Evolutionary conservation across 35 echinoderm and acorn worm genomes (phyloP), one percentile per base, ranked within the genome.

Genomic region (Lytechinus pictus): DNA sequence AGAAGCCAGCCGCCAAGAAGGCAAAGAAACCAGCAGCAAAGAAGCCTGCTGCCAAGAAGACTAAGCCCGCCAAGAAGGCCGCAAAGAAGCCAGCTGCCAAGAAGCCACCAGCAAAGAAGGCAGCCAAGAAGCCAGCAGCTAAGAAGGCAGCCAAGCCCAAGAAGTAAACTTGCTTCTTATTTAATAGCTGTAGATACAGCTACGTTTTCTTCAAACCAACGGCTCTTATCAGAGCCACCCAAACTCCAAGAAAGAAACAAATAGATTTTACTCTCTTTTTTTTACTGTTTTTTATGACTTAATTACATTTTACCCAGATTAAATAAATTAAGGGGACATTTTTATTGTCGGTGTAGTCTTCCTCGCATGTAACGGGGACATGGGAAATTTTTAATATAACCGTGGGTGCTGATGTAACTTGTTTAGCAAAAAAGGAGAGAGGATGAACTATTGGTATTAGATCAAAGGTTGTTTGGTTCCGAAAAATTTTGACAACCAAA

Each of bases 151-250:
- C 92, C 92, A 93, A 93, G 91, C 53, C 91, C 0, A 93, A 93
- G 92, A 95, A 95, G 94, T 95, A 95, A 95, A 33, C 86, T 87
- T 52, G 24, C 61, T 94, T 28, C 61, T 57, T 58, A 58, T 9
- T 57, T 93, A 5, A n/a, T 11, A 54, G 53, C 55, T 57, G 12
- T 27, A 94, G 33, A 44, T 44, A 24, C 86, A 16, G 19, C 66
- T 16, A 79, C 57, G 28, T 87, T 54, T 57, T 54, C 57, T 28
- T 27, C 55, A 95, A 87, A 95, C 94, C 13, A 95, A 95, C 94
- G 94, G 94, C 94, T 95, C 94, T 95, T 95, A 28, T 95, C 61
- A 95, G 94, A 87, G 94, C 94, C 94, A 95, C 94, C 94, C 94
- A 87, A 95, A 87, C 52, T 95, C 33, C 94, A 86, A 95, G 86